Base-by-base conservation (phyloP, 2,888 invertebrate genomes). In the Diachrysia chrysitis region DNA sequence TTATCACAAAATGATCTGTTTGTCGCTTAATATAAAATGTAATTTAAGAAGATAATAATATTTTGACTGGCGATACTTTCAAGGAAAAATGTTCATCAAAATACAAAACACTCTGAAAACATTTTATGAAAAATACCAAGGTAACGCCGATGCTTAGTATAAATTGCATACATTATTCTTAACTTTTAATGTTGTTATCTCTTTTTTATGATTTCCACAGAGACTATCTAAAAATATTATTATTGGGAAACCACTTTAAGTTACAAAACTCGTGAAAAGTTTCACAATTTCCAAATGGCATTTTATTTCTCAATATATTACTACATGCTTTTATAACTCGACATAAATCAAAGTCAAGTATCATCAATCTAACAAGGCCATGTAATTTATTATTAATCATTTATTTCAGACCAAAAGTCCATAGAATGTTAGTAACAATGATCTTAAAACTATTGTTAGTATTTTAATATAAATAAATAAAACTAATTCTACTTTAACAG, bases 331-430 rank as follows among this genome's bases (percentile, higher is more conserved):
- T 10, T 19, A 0, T 10, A 14, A 14, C 21, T 17, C 16, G 3
- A 35, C 29, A 73, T 66, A 69, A 71, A 71, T 74, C 58, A 74
- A 2, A 61, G 16, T 53, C 42, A 61, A 65, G 37, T 12, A 57
- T 64, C 55, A 56, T 56, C 55, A 64, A 66, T 59, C 64, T 61
- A 17, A 32, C 55, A n/a, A 55, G 60, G 17, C 58, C 58, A 42
- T 42, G 58, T 69, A n/a, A n/a, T n/a, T n/a, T n/a, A n/a, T n/a
- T n/a, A n/a, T n/a, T n/a, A n/a, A n/a, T n/a, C n/a, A n/a, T n/a
- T n/a, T n/a, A n/a, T n/a, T n/a, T n/a, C n/a, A n/a, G n/a, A n/a
- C n/a, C n/a, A n/a, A n/a, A n/a, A n/a, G n/a, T n/a, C n/a, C n/a
- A n/a, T n/a, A n/a, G n/a, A n/a, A n/a, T n/a, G n/a, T n/a, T n/a